phyloP scores from a whole-genome alignment of 1,140 invertebrate genomes.

The Mylabris phalerata region DNA sequence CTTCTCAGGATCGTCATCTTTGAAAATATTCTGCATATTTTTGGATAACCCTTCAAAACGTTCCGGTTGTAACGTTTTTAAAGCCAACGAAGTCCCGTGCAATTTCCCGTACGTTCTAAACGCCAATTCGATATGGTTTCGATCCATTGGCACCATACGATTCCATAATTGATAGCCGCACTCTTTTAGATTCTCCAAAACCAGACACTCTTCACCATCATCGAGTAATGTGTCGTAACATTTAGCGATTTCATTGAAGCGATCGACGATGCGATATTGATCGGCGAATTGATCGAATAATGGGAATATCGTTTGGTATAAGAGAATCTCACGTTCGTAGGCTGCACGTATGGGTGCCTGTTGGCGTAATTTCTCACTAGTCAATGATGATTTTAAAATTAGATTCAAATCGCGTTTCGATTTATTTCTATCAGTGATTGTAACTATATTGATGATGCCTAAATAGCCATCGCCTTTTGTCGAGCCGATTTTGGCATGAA shows the following conservation, averaged over 20 bases:
- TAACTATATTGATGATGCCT: constrained; percentile 21
- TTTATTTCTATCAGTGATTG: constrained; percentile 8
- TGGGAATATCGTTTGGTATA: constrained; percentile 22
- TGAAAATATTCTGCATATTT: constrained; percentile 29
- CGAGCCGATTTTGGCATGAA: constrained; percentile 16
- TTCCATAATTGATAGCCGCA: constrained; percentile 45
- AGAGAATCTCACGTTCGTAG: constrained; percentile 26
- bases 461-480: constrained; percentile 28
- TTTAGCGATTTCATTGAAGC: constrained; percentile 30
- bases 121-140: constrained; percentile 43
- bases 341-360: constrained; percentile 13
- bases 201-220: constrained; percentile 44
- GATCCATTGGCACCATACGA: constrained; percentile 42
- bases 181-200: constrained; percentile 49
- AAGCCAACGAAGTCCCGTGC: constrained; percentile 48
- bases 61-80: constrained; percentile 42
- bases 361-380: constrained; percentile 15
- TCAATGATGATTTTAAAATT: constrained; percentile 24
- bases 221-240: constrained; percentile 39
- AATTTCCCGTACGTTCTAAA: constrained; percentile 48
- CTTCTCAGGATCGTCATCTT: neutral
- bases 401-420: constrained; percentile 15
- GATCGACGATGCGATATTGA: constrained; percentile 16
- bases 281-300: constrained; percentile 19
- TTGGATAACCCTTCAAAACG: constrained; percentile 29